phyloP scores from a whole-genome alignment of 2,888 invertebrate species.

The Aspidiotus rigidus region DNA sequence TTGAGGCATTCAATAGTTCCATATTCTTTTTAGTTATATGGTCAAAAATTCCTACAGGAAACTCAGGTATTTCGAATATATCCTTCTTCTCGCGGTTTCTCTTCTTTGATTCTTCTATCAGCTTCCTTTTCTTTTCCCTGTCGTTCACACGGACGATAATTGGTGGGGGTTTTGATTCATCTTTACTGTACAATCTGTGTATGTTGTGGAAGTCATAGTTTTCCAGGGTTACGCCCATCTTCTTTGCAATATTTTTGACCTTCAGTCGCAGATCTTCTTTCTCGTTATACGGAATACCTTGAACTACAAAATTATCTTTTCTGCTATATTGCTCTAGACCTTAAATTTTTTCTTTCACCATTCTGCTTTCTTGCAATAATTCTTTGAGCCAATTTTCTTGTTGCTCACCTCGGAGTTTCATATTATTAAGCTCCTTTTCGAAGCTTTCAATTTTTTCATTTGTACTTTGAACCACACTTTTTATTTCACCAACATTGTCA shows the following conservation, averaged over 20 bases:
- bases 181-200: not conserved
- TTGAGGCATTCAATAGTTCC: not conserved
- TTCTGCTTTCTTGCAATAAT: not conserved
- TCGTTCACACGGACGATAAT: not conserved
- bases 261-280: not conserved
- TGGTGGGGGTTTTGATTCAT: not conserved
- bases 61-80: not conserved
- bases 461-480: not conserved
- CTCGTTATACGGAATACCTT: not conserved
- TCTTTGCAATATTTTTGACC: not conserved
- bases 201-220: not conserved
- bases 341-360: not conserved
- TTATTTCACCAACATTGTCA: not conserved
- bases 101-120: not conserved
- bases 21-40: not conserved
- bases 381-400: not conserved
- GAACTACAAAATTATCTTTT: not conserved
- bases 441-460: too few species aligned
- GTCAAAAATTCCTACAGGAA: not conserved
- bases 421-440: not conserved
- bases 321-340: not conserved
- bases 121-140: conserved; percentile 1
- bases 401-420: not conserved
- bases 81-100: not conserved
- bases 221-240: not conserved